Evolutionary conservation across 1,140 invertebrate species (phyloP), one percentile per base, ranked within the genome.

Genomic region (Drosophila kepulauana): DNA sequence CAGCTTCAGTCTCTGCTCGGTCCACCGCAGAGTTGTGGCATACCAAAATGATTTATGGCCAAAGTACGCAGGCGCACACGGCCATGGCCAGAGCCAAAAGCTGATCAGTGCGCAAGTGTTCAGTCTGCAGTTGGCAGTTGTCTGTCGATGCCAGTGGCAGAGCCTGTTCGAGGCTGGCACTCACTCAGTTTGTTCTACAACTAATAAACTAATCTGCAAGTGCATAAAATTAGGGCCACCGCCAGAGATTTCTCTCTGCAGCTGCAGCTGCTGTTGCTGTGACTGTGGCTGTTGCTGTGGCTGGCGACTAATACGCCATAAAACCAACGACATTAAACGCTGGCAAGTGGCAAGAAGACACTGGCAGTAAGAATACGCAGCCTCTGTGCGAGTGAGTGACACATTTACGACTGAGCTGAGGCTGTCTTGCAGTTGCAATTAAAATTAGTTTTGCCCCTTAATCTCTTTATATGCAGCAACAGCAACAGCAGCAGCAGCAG

Each of bases 151-250:
- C 38, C 38, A 41, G 38, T 11, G 8, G 38, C 38, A 41, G 11
- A 46, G 20, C 15, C 1, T 35, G 48, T 54, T 52, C 30, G 62
- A 33, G 16, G 35, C 38, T 72, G 59, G 81, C 81, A 80, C 63
- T 87, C 84, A 81, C 63, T 89, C 74, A 84, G 87, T 89, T 75
- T 88, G 84, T 88, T 80, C 73, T 88, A 88, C 85, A 89, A 89
- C 86, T 89, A 89, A 89, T 89, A 89, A 89, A 90, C 85, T 89
- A 89, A 89, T 89, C 81, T 85, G 85, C 85, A 89, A 89, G 85
- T 89, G 85, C 85, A 89, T 89, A 89, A 90, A 90, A 89, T 85
- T 88, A 89, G 78, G 85, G 85, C 85, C 85, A 88, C 85, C 67
- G 69, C 68, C 75, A 84, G 84, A 80, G 79, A 78, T 62, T 79